Evolutionary conservation across 2,888 invertebrate species (phyloP).

Genomic region (Gandaritis pyraliata): DNA sequence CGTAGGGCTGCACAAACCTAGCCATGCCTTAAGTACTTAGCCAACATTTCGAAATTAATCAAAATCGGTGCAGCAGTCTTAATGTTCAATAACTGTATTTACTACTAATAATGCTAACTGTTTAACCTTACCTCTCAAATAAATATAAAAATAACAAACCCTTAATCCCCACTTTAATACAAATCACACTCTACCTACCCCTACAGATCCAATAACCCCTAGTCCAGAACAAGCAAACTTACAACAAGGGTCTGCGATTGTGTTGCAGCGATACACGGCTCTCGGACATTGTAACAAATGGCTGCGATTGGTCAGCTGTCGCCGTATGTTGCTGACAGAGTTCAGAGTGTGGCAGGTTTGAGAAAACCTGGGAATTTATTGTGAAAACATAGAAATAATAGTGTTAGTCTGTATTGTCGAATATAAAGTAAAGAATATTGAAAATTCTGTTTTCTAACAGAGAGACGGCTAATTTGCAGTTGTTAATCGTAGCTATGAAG

Average conservation of each 20-base stretch:
- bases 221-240: slow-evolving; percentile 24
- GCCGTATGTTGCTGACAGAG: slow-evolving; percentile 22
- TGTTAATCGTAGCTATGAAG: too few relatives aligned
- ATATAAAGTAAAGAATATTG: too few relatives aligned
- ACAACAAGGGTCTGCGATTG: slow-evolving; percentile 32
- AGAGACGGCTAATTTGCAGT: too few relatives aligned
- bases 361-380: not conserved
- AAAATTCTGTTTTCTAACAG: too few relatives aligned
- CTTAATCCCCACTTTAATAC: not conserved
- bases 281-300: slow-evolving; percentile 53
- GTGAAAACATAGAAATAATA: not conserved
- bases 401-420: not conserved
- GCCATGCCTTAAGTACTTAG: too few relatives aligned
- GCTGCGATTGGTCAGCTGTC: slow-evolving; percentile 51
- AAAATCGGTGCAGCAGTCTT: too few relatives aligned
- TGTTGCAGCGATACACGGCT: slow-evolving; percentile 40
- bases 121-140: too few relatives aligned
- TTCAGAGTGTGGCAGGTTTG: slow-evolving; percentile 1
- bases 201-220: slow-evolving; percentile 28
- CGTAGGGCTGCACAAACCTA: too few relatives aligned
- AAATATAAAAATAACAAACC: too few relatives aligned
- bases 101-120: too few relatives aligned
- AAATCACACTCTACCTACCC: slow-evolving; percentile 17
- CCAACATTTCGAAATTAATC: too few relatives aligned
- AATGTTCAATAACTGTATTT: too few relatives aligned